Evolutionary conservation across 2,113 vertebrate genomes (phyloP).

Genomic region (Hypocryptadius cinnamomeus): DNA sequence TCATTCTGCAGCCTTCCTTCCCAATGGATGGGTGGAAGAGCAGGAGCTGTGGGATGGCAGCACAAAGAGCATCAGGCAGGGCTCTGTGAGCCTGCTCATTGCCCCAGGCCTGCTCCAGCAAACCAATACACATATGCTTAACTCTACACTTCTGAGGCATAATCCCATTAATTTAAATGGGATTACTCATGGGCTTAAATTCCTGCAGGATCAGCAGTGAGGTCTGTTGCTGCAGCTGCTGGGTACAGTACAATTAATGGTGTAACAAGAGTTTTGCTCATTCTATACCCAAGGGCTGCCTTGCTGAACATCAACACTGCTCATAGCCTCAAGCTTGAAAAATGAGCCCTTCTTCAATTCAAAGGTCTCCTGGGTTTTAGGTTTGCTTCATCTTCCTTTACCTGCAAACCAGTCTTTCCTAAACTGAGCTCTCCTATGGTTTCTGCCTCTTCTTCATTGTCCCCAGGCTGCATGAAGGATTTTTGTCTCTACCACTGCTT

Average conservation of each 20-base stretch:
- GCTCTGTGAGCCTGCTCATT: rapidly evolving
- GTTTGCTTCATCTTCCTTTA: background rate
- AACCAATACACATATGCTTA: slow-evolving; percentile 19
- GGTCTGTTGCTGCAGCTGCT: slow-evolving; percentile 44
- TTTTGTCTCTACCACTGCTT: background rate
- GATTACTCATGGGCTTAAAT: slow-evolving; percentile 39
- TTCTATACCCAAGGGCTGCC: background rate
- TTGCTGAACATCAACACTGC: background rate
- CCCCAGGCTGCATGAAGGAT: background rate
- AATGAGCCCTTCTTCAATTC: background rate
- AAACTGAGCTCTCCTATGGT: background rate
- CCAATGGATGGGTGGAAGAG: rapidly evolving
- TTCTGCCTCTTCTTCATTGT: background rate
- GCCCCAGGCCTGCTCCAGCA: background rate
- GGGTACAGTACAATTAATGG: background rate
- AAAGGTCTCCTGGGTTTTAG: background rate
- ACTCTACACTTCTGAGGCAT: slow-evolving; percentile 46
- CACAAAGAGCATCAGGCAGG: background rate
- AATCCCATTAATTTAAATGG: slow-evolving; percentile 57
- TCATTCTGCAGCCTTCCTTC: background rate
- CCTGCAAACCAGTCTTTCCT: background rate
- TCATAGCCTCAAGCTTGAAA: background rate
- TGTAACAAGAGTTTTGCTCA: background rate
- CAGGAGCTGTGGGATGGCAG: background rate
- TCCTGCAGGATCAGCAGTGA: slow-evolving; percentile 48